Evolutionary conservation across 2,113 vertebrate genomes (phyloP).

Genomic region (Charina bottae): DNA sequence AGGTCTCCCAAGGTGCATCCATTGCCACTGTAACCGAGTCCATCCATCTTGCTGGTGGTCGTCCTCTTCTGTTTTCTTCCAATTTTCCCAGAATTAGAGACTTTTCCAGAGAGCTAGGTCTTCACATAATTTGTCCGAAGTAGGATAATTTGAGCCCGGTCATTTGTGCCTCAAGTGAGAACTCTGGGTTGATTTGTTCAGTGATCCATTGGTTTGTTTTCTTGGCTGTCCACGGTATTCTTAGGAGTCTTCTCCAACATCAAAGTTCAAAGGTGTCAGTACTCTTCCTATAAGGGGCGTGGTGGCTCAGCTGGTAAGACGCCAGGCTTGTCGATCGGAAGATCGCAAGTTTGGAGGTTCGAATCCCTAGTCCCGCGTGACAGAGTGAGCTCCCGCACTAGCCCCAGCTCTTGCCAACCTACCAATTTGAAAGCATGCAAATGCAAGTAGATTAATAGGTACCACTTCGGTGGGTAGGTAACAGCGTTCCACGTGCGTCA

Average conservation of each 20-base stretch:
- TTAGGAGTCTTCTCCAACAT: neutral
- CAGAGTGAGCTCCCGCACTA: too few species aligned
- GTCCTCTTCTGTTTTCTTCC: neutral
- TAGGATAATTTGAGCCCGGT: neutral
- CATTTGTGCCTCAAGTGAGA: neutral
- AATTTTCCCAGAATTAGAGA: neutral
- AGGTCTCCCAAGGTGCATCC: neutral
- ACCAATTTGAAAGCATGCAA: too few species aligned
- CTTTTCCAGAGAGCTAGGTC: neutral
- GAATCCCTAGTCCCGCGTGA: too few species aligned
- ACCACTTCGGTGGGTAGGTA: too few species aligned
- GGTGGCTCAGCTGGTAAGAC: too few species aligned
- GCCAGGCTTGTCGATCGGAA: too few species aligned
- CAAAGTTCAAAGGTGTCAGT: neutral
- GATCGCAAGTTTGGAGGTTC: too few species aligned
- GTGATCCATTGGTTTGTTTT: neutral
- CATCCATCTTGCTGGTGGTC: neutral
- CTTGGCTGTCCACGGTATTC: neutral
- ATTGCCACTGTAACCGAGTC: neutral
- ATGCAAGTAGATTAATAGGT: too few species aligned
- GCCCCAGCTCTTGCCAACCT: too few species aligned
- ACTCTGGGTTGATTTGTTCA: neutral
- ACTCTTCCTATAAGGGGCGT: neutral
- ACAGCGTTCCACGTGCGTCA: too few species aligned
- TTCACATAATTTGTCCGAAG: neutral